Percentiles rank a stretch among this genome's conserved stretches.
These are phyloP conservation scores for Cosmorhoe ocellata DNA, from an alignment of 2,888 invertebrate genomes.

Conservation along the genomic window DNA sequence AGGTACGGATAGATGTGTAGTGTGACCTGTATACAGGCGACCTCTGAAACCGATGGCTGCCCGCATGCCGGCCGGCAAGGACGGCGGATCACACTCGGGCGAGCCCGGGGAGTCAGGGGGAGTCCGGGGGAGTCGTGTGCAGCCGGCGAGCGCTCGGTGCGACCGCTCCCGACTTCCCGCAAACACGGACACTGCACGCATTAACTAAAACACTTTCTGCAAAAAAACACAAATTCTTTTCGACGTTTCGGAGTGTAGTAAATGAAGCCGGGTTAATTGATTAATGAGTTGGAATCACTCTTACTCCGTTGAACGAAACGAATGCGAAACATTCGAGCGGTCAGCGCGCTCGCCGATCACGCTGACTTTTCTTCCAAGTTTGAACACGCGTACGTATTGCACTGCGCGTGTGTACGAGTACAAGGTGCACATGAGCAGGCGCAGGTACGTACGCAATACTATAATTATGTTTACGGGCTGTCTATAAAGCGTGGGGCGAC, in stretches of 20 bases:
- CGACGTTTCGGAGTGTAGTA: conserved; percentile 12
- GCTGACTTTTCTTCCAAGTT: conserved; percentile 15
- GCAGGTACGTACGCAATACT: neutral
- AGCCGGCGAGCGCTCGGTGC: conserved; percentile 7
- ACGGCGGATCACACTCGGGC: conserved; percentile 16
- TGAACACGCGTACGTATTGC: conserved; percentile 19
- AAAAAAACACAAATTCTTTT: conserved; percentile 17
- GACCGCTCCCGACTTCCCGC: conserved; percentile 13
- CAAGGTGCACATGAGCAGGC: conserved; percentile 5
- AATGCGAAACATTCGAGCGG: conserved; percentile 19
- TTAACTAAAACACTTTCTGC: conserved; percentile 12
- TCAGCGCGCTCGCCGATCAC: conserved; percentile 14
- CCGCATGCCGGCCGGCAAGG: conserved; percentile 30
- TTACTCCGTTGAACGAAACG: conserved; percentile 20
- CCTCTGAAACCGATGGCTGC: conserved; percentile 33
- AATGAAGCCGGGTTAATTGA: conserved; percentile 21
- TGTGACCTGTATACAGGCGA: conserved; percentile 28
- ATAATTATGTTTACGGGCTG: conserved; percentile 15
- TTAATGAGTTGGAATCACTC: conserved; percentile 22
- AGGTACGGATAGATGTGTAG: conserved; percentile 15
- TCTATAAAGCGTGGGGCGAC: conserved; percentile 21
- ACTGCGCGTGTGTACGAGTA: neutral
- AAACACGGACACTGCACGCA: conserved; percentile 17
- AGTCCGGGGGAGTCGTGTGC: conserved; percentile 9
- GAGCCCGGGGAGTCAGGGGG: neutral